phyloP scores from a whole-genome alignment of 2,888 invertebrate genomes.

The Villa cingulata region DNA sequence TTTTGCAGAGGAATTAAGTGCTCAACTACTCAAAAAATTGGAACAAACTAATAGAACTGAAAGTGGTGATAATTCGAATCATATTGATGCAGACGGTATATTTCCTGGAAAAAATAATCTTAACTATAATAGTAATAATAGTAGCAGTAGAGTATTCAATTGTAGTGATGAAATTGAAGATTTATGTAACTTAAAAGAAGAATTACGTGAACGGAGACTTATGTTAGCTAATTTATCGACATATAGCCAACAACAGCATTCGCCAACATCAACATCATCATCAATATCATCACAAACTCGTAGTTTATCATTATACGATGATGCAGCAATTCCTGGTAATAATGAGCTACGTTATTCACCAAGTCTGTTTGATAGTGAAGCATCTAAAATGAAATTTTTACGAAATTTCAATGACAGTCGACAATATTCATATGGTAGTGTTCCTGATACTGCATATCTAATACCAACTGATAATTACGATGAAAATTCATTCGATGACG shows the following conservation, averaged over 20 bases:
- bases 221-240: slow-evolving; percentile 35
- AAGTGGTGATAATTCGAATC: neutral
- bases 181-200: slow-evolving; percentile 29
- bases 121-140: neutral
- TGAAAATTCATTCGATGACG: slow-evolving; percentile 27
- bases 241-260: slow-evolving; percentile 30
- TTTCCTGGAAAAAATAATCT: neutral
- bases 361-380: slow-evolving; percentile 26
- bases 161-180: slow-evolving; percentile 24
- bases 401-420: slow-evolving; percentile 7
- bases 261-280: slow-evolving; percentile 18
- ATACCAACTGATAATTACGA: slow-evolving; percentile 29
- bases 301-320: slow-evolving; percentile 33
- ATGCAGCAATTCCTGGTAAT: too few species aligned
- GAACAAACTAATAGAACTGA: slow-evolving; percentile 36
- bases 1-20: slow-evolving; percentile 70
- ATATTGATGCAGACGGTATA: neutral
- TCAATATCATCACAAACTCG: slow-evolving; percentile 31
- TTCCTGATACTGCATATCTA: slow-evolving; percentile 32
- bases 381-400: slow-evolving; percentile 5
- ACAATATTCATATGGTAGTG: slow-evolving; percentile 22
- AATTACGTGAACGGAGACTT: slow-evolving; percentile 32
- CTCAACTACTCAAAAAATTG: slow-evolving; percentile 64
- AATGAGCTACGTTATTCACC: slow-evolving; percentile 23
- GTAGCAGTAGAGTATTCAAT: too few species aligned